Evolutionary conservation across 2,888 invertebrate genomes (phyloP).

Genomic region (Sipha maydis): DNA sequence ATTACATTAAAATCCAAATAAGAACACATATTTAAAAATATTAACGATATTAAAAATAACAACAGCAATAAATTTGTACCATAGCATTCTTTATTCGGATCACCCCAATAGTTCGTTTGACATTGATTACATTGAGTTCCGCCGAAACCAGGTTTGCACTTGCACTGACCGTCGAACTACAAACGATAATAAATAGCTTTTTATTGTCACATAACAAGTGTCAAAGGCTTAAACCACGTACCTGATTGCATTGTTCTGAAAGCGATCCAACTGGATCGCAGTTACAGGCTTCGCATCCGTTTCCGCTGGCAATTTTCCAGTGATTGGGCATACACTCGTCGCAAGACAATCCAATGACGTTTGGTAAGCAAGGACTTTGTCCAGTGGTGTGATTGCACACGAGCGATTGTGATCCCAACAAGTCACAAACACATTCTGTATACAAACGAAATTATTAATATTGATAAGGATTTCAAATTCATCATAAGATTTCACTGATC

Average conservation of each 20-base stretch:
- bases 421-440: conserved; percentile 85
- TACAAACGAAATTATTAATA: conserved; percentile 14
- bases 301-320: conserved; percentile 95
- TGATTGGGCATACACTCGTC: conserved; percentile 89
- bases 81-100: conserved; percentile 87
- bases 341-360: conserved; percentile 90
- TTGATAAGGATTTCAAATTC: no score
- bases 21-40: no score
- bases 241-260: conserved; percentile 83
- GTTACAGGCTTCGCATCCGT: conserved; percentile 91
- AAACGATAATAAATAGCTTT: conserved; percentile 63
- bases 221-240: conserved; percentile 65
- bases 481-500: no score
- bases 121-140: conserved; percentile 97
- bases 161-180: conserved; percentile 90
- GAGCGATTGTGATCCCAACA: conserved; percentile 81
- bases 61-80: conserved; percentile 66
- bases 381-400: conserved; percentile 86
- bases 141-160: conserved; percentile 89
- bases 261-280: conserved; percentile 90
- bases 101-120: conserved; percentile 92
- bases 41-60: neutral
- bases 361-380: conserved; percentile 94
- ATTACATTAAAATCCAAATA: no score
- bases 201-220: neutral